Base-by-base conservation (phyloP, 2,888 invertebrate genomes). In the Neria commutata region DNA sequence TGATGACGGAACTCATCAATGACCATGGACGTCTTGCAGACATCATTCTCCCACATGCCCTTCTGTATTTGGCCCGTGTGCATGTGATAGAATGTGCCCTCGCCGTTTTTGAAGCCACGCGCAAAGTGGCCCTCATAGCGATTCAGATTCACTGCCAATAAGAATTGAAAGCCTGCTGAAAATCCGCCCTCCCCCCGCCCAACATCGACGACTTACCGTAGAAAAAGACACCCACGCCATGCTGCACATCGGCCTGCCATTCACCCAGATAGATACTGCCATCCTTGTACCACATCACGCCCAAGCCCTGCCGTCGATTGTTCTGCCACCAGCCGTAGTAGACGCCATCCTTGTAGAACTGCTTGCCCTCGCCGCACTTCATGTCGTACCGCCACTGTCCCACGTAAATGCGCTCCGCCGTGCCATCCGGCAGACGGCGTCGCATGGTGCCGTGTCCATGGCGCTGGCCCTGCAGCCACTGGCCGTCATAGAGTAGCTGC, bases 1-100 rank as follows among this genome's bases (percentile, higher is more conserved):
- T 75, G 70, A 53, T 78, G 62, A 0, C 80, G 69, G 23, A 65
- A 64, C 6, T 77, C 75, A 54, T 82, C 81, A 51, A 77, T 71
- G 16, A 81, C 61, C 33, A 69, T 21, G 1, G 81, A 80, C 0
- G 69, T 59, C 56, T 73, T 76, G 19, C 74, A 79, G 19, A 73
- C 60, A 60, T 72, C 76, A 33, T 74, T 68, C 40, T 71, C 69
- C 81, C 81, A 81, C 60, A 79, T 72, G 3, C 81, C 81, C 51
- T 81, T 81, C 61, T 81, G 81, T 17, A 79, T 65, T 52, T 82
- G 81, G 1, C 81, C 81, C 1, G 78, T 80, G 25, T 73, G 67
- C 65, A 68, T 70, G 53, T 81, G 81, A 56, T 77, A 77, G 53
- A 73, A 82, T 23, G 75, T 63, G 14, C 81, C 81, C 58, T 81